Evolutionary conservation across 2,113 vertebrate genomes (phyloP).

Genomic region (Phalacrocorax pelagicus): DNA sequence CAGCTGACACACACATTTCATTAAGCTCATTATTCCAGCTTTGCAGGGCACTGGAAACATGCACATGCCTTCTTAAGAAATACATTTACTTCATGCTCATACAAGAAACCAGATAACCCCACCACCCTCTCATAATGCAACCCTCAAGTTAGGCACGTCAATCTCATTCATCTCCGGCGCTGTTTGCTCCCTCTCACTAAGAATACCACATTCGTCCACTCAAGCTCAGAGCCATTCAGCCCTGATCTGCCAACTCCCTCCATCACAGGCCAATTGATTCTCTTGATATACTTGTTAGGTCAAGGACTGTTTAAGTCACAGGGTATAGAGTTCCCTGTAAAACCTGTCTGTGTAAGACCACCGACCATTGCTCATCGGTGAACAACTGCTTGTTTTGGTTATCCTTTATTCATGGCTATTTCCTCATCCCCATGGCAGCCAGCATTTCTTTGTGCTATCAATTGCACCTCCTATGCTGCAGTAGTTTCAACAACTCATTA

Average conservation of each 20-base stretch:
- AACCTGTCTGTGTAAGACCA: not conserved
- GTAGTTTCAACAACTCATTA: not conserved
- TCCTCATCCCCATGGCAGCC: not conserved
- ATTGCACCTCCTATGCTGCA: not conserved
- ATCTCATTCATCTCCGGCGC: not conserved
- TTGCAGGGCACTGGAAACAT: not conserved
- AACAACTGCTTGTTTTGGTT: not conserved
- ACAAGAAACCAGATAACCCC: not conserved
- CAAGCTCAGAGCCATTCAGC: not conserved
- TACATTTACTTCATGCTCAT: not conserved
- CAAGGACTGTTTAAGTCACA: not conserved
- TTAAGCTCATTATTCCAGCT: not conserved
- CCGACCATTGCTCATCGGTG: not conserved
- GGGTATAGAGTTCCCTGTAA: not conserved
- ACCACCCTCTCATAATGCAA: not conserved
- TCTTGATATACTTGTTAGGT: not conserved
- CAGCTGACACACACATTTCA: not conserved
- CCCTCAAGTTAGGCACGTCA: not conserved
- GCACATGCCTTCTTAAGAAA: not conserved
- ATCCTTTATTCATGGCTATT: not conserved
- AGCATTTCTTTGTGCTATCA: not conserved
- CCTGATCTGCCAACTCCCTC: not conserved
- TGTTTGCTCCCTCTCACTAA: not conserved
- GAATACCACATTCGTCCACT: accelerated
- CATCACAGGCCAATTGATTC: not conserved